These are phyloP conservation scores for Perca fluviatilis DNA, from an alignment of 2,113 vertebrate species.

Conservation along the genomic window DNA sequence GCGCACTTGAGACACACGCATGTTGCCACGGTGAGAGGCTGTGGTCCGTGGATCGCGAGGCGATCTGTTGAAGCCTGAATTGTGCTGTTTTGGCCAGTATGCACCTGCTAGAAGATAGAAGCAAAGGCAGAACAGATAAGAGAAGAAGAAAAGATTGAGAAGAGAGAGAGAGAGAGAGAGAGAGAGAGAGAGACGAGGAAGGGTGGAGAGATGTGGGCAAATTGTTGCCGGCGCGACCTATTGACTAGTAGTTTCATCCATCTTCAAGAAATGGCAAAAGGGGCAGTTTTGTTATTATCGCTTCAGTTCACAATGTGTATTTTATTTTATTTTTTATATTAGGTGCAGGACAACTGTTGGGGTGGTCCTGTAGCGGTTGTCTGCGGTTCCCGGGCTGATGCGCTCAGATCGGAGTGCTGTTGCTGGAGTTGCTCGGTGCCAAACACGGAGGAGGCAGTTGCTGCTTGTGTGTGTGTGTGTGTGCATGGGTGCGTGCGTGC, in stretches of 20 bases:
- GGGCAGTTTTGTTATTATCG: background rate
- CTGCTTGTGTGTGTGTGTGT: constrained; percentile 24
- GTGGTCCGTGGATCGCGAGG: background rate
- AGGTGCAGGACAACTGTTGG: constrained; percentile 29
- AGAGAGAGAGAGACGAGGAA: background rate
- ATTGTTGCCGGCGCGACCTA: constrained; percentile 22
- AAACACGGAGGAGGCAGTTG: constrained; percentile 41
- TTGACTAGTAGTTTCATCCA: background rate
- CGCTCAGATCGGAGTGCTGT: constrained; percentile 32
- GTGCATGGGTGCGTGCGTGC: background rate
- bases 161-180: too few species aligned
- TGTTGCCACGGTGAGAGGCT: constrained; percentile 35
- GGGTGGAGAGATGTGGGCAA: background rate
- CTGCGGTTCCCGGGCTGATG: constrained; percentile 35
- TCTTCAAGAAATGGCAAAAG: background rate
- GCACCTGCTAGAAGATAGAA: background rate
- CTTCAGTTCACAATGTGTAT: background rate
- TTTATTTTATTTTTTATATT: background rate
- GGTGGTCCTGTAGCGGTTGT: background rate
- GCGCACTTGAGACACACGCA: constrained; percentile 37
- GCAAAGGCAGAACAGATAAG: background rate
- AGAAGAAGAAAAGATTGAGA: background rate
- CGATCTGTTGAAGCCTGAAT: background rate
- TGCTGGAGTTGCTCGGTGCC: constrained; percentile 41
- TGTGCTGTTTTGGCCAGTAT: background rate